Evolutionary conservation across 2,888 invertebrate genomes (phyloP).

Genomic region (Lamproptera curius): DNA sequence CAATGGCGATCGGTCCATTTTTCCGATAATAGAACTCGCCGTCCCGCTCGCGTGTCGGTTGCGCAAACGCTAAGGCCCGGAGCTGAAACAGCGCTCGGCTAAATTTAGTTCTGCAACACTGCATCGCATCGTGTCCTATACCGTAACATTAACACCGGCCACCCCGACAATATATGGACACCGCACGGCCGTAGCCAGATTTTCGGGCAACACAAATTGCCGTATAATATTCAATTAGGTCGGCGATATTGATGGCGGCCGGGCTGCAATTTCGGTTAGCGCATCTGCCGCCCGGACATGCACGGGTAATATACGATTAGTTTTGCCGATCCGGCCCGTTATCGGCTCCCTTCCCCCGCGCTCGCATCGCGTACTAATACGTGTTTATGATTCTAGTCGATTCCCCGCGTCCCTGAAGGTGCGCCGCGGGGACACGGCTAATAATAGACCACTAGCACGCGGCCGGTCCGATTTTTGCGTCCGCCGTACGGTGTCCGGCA

Average conservation of each 20-base stretch:
- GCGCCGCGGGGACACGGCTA: constrained; percentile 53
- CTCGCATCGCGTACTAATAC: neutral
- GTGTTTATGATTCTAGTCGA: constrained; percentile 23
- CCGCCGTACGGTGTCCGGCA: constrained; percentile 71
- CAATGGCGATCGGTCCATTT: constrained; percentile 47
- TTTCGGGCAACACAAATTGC: constrained; percentile 74
- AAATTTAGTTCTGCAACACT: constrained; percentile 68
- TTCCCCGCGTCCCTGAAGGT: constrained; percentile 59
- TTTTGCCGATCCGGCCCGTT: constrained; percentile 48
- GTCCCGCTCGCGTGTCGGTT: constrained; percentile 46
- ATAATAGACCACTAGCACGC: constrained; percentile 49
- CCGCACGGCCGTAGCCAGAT: constrained; percentile 72
- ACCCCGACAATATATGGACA: constrained; percentile 61
- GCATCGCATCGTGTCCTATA: constrained; percentile 60
- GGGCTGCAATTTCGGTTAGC: constrained; percentile 70
- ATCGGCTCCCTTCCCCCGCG: neutral
- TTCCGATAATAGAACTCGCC: constrained; percentile 71
- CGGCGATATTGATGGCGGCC: constrained; percentile 64
- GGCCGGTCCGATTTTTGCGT: constrained; percentile 54
- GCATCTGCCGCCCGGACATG: constrained; percentile 61
- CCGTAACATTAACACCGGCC: constrained; percentile 56
- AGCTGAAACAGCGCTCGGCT: constrained; percentile 64
- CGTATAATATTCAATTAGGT: constrained; percentile 77
- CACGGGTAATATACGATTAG: constrained; percentile 69
- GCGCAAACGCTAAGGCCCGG: constrained; percentile 55